phyloP scores from a whole-genome alignment of 1,140 invertebrate genomes.

The Rhynchophorus ferrugineus region DNA sequence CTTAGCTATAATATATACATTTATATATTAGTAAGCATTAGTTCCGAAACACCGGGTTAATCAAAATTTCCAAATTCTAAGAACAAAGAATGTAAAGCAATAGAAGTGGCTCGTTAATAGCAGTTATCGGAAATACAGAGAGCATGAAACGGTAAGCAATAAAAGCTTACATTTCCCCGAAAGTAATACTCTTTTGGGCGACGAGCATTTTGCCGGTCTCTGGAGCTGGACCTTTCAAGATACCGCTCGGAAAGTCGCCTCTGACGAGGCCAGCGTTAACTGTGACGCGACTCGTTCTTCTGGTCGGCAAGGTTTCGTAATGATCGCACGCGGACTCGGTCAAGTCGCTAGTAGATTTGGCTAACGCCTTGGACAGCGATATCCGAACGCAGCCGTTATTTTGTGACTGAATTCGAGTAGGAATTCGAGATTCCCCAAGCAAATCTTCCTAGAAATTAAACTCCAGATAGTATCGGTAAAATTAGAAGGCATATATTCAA shows the following conservation, averaged over 20 bases:
- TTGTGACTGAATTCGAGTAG: slow-evolving; percentile 33
- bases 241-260: slow-evolving; percentile 34
- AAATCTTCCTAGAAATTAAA: slow-evolving; percentile 42
- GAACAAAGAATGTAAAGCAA: no score
- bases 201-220: slow-evolving; percentile 32
- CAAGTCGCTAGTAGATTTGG: slow-evolving; percentile 36
- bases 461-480: neutral
- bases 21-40: no score
- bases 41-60: no score
- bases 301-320: slow-evolving; percentile 24
- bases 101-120: no score
- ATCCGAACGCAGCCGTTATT: slow-evolving; percentile 46
- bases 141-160: no score
- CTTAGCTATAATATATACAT: no score
- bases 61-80: no score
- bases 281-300: slow-evolving; percentile 30
- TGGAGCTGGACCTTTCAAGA: slow-evolving; percentile 36
- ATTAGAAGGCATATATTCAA: neutral
- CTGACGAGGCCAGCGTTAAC: slow-evolving; percentile 30
- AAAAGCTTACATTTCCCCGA: slow-evolving; percentile 41
- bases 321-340: slow-evolving; percentile 15
- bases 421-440: slow-evolving; percentile 17
- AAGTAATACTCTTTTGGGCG: slow-evolving; percentile 42
- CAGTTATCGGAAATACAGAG: no score
- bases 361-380: slow-evolving; percentile 44